Percentiles rank a stretch among this genome's conserved stretches.
phyloP scores from a whole-genome alignment of 2,888 invertebrate species.

The Rambutsinella grinnellia region DNA sequence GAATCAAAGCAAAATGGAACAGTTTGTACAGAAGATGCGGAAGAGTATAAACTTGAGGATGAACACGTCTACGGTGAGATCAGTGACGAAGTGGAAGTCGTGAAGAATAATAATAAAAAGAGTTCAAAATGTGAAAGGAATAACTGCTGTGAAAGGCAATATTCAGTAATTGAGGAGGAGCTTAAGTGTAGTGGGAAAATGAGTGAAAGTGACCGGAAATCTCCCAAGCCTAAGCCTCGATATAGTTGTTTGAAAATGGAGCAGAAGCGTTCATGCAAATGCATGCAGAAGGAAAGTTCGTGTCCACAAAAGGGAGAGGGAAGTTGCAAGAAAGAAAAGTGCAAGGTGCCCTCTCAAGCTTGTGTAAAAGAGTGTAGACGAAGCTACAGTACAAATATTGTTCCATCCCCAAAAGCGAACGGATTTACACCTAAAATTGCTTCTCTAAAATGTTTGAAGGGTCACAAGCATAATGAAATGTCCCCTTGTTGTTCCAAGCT shows the following conservation, averaged over 20 bases:
- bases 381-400: conserved; percentile 56
- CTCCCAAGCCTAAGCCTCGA: conserved; percentile 53
- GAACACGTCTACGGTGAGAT: conserved; percentile 66
- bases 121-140: conserved; percentile 7
- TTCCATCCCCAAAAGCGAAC: conserved; percentile 54
- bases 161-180: conserved; percentile 57
- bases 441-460: conserved; percentile 63
- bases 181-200: conserved; percentile 13
- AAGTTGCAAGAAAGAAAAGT: too few species aligned
- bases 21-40: conserved; percentile 33
- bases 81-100: conserved; percentile 53
- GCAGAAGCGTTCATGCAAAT: conserved; percentile 58
- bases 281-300: conserved; percentile 58
- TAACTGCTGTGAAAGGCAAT: conserved; percentile 44
- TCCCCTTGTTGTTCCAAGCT: conserved; percentile 51
- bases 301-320: too few species aligned
- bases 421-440: conserved; percentile 65
- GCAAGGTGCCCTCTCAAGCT: too few species aligned
- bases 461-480: conserved; percentile 42
- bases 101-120: conserved; percentile 7
- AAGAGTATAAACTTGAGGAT: conserved; percentile 62
- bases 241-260: conserved; percentile 55
- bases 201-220: conserved; percentile 36
- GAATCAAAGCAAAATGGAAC: conserved; percentile 4
- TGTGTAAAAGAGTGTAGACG: conserved; percentile 54